phyloP scores from a whole-genome alignment of 2,888 invertebrate species.

The Pammene aurita region DNA sequence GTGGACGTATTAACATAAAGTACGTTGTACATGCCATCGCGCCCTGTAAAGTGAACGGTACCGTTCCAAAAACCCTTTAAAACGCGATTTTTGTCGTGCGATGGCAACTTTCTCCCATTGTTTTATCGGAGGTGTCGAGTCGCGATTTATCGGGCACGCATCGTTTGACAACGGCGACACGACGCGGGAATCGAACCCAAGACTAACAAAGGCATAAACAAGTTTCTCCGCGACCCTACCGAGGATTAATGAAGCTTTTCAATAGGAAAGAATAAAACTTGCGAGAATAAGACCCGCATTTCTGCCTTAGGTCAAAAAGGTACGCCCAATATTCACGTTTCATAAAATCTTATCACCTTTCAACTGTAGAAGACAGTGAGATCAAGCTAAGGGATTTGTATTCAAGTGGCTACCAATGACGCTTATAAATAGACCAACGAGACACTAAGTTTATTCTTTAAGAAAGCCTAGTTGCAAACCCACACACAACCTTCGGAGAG shows the following conservation, averaged over 20 bases:
- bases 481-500: conserved; percentile 15
- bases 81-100: conserved; percentile 48
- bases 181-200: conserved; percentile 71
- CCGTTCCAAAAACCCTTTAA: conserved; percentile 37
- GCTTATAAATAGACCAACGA: conserved; percentile 30
- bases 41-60: conserved; percentile 35
- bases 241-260: conserved; percentile 39
- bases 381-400: conserved; percentile 28
- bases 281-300: conserved; percentile 27
- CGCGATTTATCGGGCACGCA: conserved; percentile 72
- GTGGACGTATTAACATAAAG: conserved; percentile 34
- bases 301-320: neutral
- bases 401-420: conserved; percentile 28
- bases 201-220: conserved; percentile 61
- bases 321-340: neutral
- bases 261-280: conserved; percentile 39
- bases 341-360: conserved; percentile 4
- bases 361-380: neutral
- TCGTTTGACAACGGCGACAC: conserved; percentile 68
- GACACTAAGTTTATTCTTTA: conserved; percentile 23
- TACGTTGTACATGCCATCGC: conserved; percentile 22
- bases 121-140: conserved; percentile 71
- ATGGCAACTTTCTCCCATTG: conserved; percentile 73
- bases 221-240: conserved; percentile 55
- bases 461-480: conserved; percentile 25